phyloP scores from a whole-genome alignment of 2,797 vertebrate species.

The Taenioides sp. region DNA sequence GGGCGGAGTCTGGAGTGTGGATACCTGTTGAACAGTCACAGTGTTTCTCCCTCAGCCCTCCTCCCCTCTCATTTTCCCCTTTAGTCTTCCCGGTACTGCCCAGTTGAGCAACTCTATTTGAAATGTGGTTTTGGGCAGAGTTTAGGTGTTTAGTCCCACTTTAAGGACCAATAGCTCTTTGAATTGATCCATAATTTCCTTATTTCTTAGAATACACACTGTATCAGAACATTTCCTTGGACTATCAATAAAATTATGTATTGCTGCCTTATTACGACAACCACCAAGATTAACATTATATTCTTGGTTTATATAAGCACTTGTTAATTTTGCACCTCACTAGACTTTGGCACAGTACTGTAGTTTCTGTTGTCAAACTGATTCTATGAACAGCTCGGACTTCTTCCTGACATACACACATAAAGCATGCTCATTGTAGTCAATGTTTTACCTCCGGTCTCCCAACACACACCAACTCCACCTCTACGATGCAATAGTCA shows the following conservation, averaged over 20 bases:
- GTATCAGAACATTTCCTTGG: background rate
- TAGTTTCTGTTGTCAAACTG: constrained; percentile 52
- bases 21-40: too few relatives aligned
- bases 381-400: constrained; percentile 58
- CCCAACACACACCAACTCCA: constrained; percentile 57
- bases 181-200: background rate
- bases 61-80: too few relatives aligned
- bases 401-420: constrained; percentile 43
- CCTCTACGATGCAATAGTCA: constrained; percentile 46
- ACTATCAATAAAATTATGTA: background rate
- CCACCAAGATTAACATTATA: background rate
- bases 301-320: background rate
- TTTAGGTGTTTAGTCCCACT: too few relatives aligned
- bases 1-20: too few relatives aligned
- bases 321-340: background rate
- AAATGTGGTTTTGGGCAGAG: too few relatives aligned
- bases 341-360: constrained; percentile 9
- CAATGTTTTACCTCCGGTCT: constrained; percentile 57
- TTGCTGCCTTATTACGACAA: background rate
- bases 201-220: too few relatives aligned
- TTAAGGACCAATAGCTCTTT: background rate
- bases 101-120: too few relatives aligned
- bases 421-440: constrained; percentile 57
- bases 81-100: too few relatives aligned
- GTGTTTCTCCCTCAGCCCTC: too few relatives aligned